Percentiles rank a stretch among this genome's conserved stretches.
These are phyloP conservation scores for Callinectes sapidus DNA, from an alignment of 2,888 invertebrate genomes.

Conservation along the genomic window DNA sequence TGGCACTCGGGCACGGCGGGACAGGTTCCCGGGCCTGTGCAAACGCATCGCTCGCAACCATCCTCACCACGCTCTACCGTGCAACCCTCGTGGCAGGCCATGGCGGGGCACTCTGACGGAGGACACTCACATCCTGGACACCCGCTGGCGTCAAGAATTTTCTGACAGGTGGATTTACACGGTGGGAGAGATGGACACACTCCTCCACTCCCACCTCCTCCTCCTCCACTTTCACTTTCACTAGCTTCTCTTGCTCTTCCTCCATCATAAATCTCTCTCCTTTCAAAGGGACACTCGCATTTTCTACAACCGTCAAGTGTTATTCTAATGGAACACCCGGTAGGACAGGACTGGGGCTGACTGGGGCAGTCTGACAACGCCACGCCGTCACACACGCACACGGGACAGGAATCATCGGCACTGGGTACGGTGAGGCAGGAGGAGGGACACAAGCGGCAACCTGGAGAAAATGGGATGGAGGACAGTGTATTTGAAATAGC, in stretches of 20 bases:
- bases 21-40: conserved; percentile 55
- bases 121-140: conserved; percentile 64
- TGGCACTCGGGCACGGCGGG: conserved; percentile 61
- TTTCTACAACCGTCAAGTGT: conserved; percentile 55
- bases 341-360: conserved; percentile 32
- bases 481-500: background rate
- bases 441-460: conserved; percentile 48
- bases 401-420: conserved; percentile 53
- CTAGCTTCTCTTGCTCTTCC: background rate
- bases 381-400: conserved; percentile 62
- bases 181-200: conserved; percentile 61
- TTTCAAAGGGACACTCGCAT: conserved; percentile 46
- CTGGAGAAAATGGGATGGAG: background rate
- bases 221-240: background rate
- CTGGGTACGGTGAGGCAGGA: conserved; percentile 50
- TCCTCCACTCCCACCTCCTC: conserved; percentile 18
- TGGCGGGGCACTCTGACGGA: conserved; percentile 41
- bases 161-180: conserved; percentile 64
- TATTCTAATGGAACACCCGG: background rate
- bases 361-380: conserved; percentile 56
- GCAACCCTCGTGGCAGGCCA: conserved; percentile 56
- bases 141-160: conserved; percentile 43
- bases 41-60: conserved; percentile 61
- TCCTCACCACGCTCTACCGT: conserved; percentile 41
- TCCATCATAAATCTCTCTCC: background rate